Percentiles rank a stretch among this genome's conserved stretches.
Evolutionary conservation across 2,113 vertebrate genomes (phyloP).

Genomic region (Callipepla squamata): DNA sequence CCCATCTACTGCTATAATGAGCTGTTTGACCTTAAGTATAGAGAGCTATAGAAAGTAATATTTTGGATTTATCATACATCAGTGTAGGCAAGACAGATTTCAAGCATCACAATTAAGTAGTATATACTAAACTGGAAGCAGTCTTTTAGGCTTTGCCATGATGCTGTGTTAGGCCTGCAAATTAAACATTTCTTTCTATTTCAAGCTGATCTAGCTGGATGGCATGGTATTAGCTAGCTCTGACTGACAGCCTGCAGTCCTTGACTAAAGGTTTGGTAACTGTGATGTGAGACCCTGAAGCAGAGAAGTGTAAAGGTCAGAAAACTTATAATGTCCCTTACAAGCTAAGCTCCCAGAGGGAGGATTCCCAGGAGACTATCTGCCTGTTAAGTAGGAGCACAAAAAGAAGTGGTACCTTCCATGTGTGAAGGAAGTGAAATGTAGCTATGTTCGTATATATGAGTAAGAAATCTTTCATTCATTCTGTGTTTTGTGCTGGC

Average conservation of each 20-base stretch:
- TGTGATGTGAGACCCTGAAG: not conserved
- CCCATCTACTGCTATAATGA: not conserved
- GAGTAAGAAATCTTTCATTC: not conserved
- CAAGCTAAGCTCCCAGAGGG: not conserved
- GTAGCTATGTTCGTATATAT: not conserved
- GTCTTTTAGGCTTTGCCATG: not conserved
- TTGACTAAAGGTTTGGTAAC: not conserved
- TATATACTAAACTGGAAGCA: not conserved
- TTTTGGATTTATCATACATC: not conserved
- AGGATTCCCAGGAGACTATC: not conserved
- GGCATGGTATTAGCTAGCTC: not conserved
- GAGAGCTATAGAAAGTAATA: not conserved
- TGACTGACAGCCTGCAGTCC: not conserved
- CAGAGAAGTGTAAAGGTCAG: not conserved
- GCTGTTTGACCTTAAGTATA: not conserved
- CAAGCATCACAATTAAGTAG: not conserved
- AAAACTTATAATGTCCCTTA: not conserved
- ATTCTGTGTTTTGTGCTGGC: not conserved
- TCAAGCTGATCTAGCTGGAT: not conserved
- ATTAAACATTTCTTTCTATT: not conserved
- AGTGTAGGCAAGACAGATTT: not conserved
- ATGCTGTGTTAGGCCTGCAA: not conserved
- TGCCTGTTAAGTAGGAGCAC: not conserved
- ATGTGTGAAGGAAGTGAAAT: not conserved
- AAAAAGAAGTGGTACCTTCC: not conserved